Base-by-base conservation (phyloP, 2,888 invertebrate species). In the Pammene aurita region DNA sequence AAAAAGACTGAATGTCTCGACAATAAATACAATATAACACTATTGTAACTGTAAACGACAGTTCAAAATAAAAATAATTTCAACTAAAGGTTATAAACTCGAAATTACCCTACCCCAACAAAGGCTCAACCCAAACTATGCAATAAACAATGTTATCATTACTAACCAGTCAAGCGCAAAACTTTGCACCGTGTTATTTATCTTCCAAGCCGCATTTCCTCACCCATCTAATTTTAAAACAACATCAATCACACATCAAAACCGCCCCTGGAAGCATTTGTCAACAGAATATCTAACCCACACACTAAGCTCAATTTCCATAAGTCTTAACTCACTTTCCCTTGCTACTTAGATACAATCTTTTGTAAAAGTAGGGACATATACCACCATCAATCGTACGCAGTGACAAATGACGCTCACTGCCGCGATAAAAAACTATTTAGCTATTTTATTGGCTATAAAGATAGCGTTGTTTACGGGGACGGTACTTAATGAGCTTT, bases 351-450 rank as follows among this genome's bases (percentile, higher is more conserved):
- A 10, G 10, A 41, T 41, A 16, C 38, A 38, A 41, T n/a, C 26
- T 62, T 62, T 52, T 18, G 13, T 18, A 7, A 16, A 18, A 18
- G 0, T 1, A 41, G 5, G 48, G 18, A 18, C 38, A 50, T 18
- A 50, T 42, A 66, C 52, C 16, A 67, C 77, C 81, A 82, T 84
- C 80, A 83, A 83, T 81, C 80, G 67, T 77, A 76, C 72, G 26
- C 41, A 41, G 78, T 83, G 84, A 84, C 84, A 82, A 84, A 84
- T 83, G 85, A 84, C 80, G 81, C 35, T 35, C 61, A 56, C 38
- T 46, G 55, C 50, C 75, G 75, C 80, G 79, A 84, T 84, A 84
- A 82, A 85, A 84, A 85, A 84, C 85, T 85, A 86, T 87, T 85
- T 83, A 84, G 80, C 76, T 77, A 71, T 77, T 85, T 84, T 86